Evolutionary conservation across 2,113 vertebrate genomes (phyloP), one percentile per base, ranked within the genome.

Genomic region (Eurypyga helias): DNA sequence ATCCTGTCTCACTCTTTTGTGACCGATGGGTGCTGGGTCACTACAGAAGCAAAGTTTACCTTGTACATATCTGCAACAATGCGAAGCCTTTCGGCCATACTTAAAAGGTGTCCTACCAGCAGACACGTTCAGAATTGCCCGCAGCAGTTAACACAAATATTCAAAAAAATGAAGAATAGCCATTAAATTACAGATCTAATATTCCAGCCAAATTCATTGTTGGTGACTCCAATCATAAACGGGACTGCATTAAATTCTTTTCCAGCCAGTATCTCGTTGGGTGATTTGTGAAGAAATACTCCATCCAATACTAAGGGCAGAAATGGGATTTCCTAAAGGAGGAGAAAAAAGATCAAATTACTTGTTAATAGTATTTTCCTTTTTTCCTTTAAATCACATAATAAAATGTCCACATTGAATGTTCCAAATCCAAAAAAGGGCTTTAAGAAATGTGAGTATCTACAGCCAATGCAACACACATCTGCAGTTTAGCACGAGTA

Each of bases 141-240:
- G n/a, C 48, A 34, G 14, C 54, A 72, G 25, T 62, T 66, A 77
- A 76, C 15, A 71, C 20, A 90, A 78, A 78, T 15, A 43, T 34
- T 46, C 4, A 51, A 89, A 82, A 79, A 89, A 60, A 17, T 2
- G 5, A 82, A 58, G 36, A 87, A 91, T 3, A 90, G 19, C 8
- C 26, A 71, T 90, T 61, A 83, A 91, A 82, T 95, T 87, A 98
- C 96, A 57, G 83, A 93, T 89, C 92, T 89, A 26, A 99, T 94
- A 55, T 98, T 95, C 98, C 98, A 99, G 78, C 99, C 99, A 97
- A 98, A 99, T 96, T 99, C 98, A 75, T 98, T 97, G 95, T 99
- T 98, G 83, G 98, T 98, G n/a, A 98, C 94, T 91, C 99, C 99
- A 90, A 98, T 81, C 86, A 99, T 96, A n/a, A 98, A 97, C 0